A percentile compares a stretch with the other conserved stretches of the same genome.
phyloP scores from a whole-genome alignment of 2,113 vertebrate species.

The Oostethus manadensis region DNA sequence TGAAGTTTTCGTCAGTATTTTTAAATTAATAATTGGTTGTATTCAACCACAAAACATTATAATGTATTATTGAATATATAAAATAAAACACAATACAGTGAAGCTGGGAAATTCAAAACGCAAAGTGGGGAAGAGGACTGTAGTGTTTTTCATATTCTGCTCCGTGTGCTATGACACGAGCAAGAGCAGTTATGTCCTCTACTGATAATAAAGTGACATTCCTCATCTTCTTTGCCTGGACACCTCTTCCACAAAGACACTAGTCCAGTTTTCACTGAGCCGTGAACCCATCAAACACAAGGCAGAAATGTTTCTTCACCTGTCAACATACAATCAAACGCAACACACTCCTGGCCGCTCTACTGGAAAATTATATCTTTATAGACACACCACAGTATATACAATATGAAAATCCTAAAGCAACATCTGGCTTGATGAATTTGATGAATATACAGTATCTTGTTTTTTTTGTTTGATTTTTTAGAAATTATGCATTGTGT shows the following conservation, averaged over 20 bases:
- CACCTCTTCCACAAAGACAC: slow-evolving; percentile 19
- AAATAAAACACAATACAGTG: too few relatives aligned
- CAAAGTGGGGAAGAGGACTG: background rate
- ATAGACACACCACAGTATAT: slow-evolving; percentile 2
- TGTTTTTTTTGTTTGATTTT: too few relatives aligned
- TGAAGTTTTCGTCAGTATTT: too few relatives aligned
- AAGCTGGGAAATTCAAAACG: too few relatives aligned
- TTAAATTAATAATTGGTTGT: too few relatives aligned
- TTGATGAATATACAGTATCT: too few relatives aligned
- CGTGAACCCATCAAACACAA: slow-evolving; percentile 13
- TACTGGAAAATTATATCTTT: background rate
- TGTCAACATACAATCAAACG: slow-evolving; percentile 26
- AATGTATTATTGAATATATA: too few relatives aligned
- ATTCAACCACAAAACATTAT: too few relatives aligned
- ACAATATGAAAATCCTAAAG: background rate
- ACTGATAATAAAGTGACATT: slow-evolving; percentile 17
- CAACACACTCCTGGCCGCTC: background rate
- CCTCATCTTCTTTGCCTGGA: slow-evolving; percentile 26
- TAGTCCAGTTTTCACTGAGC: slow-evolving; percentile 28
- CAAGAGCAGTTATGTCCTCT: slow-evolving; percentile 20
- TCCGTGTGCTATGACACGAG: slow-evolving; percentile 5
- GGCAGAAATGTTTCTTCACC: slow-evolving; percentile 28
- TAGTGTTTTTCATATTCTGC: background rate
- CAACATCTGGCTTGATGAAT: background rate
- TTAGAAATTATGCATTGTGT: background rate